Evolutionary conservation across 35 echinoderm and acorn worm species (phyloP), one percentile per base, ranked within the genome.

Genomic region (Stichopus chloronotus): DNA sequence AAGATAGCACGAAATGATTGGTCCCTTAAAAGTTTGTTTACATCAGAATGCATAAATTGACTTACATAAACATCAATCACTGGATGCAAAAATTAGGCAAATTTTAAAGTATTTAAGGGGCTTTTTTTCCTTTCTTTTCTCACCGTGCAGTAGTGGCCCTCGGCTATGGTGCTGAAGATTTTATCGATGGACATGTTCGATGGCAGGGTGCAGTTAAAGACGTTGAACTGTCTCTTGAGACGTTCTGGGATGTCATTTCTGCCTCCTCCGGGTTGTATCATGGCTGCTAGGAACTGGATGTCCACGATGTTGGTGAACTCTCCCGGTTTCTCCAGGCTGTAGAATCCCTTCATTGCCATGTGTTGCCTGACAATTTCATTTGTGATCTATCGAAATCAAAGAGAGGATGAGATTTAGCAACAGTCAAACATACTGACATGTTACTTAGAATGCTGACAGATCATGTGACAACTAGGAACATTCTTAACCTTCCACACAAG

Each of bases 291-390:
- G 83, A 95, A 99, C 92, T 99, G 97, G 88, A 99, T 96, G 84
- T 99, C 97, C 17, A 99, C 97, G 53, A 99, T 99, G 94, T 96
- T 99, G 63, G 97, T 99, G 79, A 99, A 99, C 71, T 99, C 97
- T 71, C 97, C 97, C 8, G 97, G 97, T 77, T 99, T 99, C 65
- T 99, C 97, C 55, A 99, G 92, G 63, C 94, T 99, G 97, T 96
- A 99, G 71, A 99, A 96, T 30, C 97, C 97, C 65, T 88, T 87
- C 87, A 72, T 99, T 25, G 89, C 97, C 94, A 99, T 96, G 87
- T 93, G 80, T 85, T 99, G 97, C 81, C 97, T 92, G 52, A 99
- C 97, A 90, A 99, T 99, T 90, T 99, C 97, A 91, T 99, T 99
- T 58, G 97, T 99, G 63, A 99, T 96, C 97, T 99, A 53, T 69